A percentile compares a stretch with the other conserved stretches of the same genome.
phyloP scores from a whole-genome alignment of 2,797 vertebrate genomes.

The Pygocentrus nattereri region DNA sequence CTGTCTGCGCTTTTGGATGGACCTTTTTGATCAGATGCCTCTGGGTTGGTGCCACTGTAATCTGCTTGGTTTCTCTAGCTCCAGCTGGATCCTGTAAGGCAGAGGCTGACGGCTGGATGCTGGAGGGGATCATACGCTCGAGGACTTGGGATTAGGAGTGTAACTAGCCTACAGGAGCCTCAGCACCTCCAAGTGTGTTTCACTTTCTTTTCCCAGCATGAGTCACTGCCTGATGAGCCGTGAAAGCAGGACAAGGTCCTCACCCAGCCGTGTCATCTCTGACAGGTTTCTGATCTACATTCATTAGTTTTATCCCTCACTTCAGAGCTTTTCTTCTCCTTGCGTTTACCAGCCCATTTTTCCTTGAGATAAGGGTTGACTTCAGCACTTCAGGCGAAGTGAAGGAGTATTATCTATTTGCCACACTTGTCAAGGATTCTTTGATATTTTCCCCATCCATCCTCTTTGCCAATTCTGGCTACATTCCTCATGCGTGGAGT shows the following conservation, averaged over 20 bases:
- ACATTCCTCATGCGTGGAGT: background rate
- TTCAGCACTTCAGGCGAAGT: background rate
- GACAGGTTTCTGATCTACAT: slow-evolving; percentile 17
- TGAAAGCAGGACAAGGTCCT: slow-evolving; percentile 31
- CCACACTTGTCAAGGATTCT: slow-evolving; percentile 6
- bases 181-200: background rate
- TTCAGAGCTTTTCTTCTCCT: background rate
- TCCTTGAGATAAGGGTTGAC: background rate
- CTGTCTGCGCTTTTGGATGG: background rate
- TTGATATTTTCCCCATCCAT: background rate
- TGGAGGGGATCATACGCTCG: background rate
- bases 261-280: background rate
- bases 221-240: slow-evolving; percentile 25
- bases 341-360: background rate
- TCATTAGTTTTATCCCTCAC: slow-evolving; percentile 1
- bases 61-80: background rate
- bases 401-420: slow-evolving; percentile 11
- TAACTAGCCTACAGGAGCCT: background rate
- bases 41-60: background rate
- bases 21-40: background rate
- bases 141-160: slow-evolving; percentile 14
- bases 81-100: slow-evolving; percentile 17
- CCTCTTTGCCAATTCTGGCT: background rate
- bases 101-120: background rate
- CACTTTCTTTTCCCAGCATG: background rate